Percentiles rank a stretch among this genome's conserved stretches.
Conservation (phyloP, 2,888 invertebrate genomes). For the Nomada goodeniana region DNA sequence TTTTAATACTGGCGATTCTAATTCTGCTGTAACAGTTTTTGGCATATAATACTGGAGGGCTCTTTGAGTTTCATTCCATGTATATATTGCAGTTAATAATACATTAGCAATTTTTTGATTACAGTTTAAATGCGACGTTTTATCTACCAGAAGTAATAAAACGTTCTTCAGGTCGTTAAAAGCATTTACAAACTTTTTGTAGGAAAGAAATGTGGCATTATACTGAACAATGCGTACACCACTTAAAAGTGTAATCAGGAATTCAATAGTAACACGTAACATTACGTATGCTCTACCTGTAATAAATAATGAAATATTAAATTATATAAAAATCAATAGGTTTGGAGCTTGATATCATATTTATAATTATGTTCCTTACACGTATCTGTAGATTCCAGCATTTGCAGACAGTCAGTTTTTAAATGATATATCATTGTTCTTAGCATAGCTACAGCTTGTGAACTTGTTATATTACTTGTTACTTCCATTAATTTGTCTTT, state of each 20-base stretch:
- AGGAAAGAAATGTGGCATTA: constrained; percentile 62
- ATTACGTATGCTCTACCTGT: constrained; percentile 58
- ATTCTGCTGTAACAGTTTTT: constrained; percentile 52
- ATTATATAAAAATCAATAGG: constrained; percentile 20
- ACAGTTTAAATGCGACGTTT: constrained; percentile 61
- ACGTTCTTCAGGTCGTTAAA: constrained; percentile 73
- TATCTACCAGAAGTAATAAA: constrained; percentile 68
- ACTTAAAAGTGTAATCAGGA: constrained; percentile 73
- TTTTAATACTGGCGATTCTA: constrained; percentile 69
- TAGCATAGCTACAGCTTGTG: constrained; percentile 72
- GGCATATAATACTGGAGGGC: constrained; percentile 74
- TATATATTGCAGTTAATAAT: constrained; percentile 69
- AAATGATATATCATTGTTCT: constrained; percentile 76
- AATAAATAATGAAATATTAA: constrained; percentile 41
- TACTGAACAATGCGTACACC: constrained; percentile 76
- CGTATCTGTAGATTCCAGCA: constrained; percentile 40
- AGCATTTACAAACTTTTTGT: constrained; percentile 73
- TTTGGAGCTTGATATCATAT: neutral
- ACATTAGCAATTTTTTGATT: constrained; percentile 63
- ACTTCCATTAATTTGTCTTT: constrained; percentile 64
- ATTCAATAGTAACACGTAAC: constrained; percentile 65
- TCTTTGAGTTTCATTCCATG: constrained; percentile 74
- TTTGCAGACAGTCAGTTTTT: constrained; percentile 69
- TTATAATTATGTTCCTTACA: constrained; percentile 47
- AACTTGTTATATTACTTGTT: constrained; percentile 69